A percentile compares a stretch with the other conserved stretches of the same genome.
Evolutionary conservation across 2,113 vertebrate species (phyloP).

Genomic region (Amphiprion ocellaris): DNA sequence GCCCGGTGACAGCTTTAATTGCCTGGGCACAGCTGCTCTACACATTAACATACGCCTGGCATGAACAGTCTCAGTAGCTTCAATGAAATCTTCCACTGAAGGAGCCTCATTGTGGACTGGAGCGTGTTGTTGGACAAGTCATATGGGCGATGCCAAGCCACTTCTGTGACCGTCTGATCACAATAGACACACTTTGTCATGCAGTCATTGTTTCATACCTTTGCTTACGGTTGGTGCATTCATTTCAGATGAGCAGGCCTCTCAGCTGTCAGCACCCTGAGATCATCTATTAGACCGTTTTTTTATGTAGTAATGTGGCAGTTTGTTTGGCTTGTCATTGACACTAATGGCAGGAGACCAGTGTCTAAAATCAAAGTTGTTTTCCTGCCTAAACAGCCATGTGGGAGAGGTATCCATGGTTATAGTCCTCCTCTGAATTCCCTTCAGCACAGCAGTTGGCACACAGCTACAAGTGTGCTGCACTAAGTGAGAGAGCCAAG

Average conservation of each 20-base stretch:
- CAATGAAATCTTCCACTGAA: conserved; percentile 33
- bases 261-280: conserved; percentile 36
- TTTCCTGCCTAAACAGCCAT: conserved; percentile 55
- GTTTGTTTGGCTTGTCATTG: conserved; percentile 53
- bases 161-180: conserved; percentile 5
- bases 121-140: conserved; percentile 45
- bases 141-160: conserved; percentile 34
- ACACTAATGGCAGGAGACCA: conserved; percentile 23
- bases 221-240: not conserved
- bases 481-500: conserved; percentile 28
- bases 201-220: conserved; percentile 7
- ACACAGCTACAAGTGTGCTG: conserved; percentile 60
- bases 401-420: conserved; percentile 75
- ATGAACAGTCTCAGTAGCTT: conserved; percentile 33
- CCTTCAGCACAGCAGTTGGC: conserved; percentile 58
- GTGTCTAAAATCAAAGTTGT: conserved; percentile 54
- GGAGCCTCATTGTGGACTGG: conserved; percentile 34
- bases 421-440: conserved; percentile 54
- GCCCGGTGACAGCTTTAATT: conserved; percentile 50
- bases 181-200: conserved; percentile 30
- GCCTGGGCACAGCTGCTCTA: conserved; percentile 67
- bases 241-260: conserved; percentile 20
- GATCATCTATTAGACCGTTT: conserved; percentile 31
- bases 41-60: conserved; percentile 51
- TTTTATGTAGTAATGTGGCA: conserved; percentile 51